Percentiles rank a stretch among this genome's conserved stretches.
Conservation (phyloP, 2,888 invertebrate species). For the Eumerus sabulonum region DNA sequence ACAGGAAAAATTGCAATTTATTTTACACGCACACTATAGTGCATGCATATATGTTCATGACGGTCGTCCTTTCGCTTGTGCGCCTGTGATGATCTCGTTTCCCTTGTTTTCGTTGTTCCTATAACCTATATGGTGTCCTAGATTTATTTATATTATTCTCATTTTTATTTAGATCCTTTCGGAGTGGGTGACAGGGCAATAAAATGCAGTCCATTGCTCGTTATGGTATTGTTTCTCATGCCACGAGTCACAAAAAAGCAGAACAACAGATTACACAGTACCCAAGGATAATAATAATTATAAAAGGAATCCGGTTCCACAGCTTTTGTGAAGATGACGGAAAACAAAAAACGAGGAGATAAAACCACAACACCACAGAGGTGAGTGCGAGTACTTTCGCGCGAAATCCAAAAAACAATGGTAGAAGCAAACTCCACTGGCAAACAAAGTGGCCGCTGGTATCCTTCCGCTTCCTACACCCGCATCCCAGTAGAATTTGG, state of each 20-base stretch:
- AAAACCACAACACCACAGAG: slow-evolving; percentile 20
- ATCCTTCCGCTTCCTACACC: slow-evolving; percentile 25
- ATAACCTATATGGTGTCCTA: slow-evolving; percentile 67
- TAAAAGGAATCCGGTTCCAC: slow-evolving; percentile 59
- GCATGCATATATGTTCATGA: no score
- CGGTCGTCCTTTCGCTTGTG: no score
- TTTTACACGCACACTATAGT: slow-evolving; percentile 47
- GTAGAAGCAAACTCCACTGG: slow-evolving; percentile 20
- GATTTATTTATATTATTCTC: slow-evolving; percentile 45
- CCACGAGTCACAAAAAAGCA: slow-evolving; percentile 32
- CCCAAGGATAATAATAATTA: slow-evolving; percentile 66
- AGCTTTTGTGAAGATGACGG: slow-evolving; percentile 37
- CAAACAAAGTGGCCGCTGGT: slow-evolving; percentile 59
- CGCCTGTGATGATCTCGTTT: slow-evolving; percentile 2
- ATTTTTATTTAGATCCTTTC: slow-evolving; percentile 64
- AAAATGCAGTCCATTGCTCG: slow-evolving; percentile 68
- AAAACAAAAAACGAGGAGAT: slow-evolving; percentile 12
- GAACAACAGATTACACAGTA: slow-evolving; percentile 61
- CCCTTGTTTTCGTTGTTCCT: slow-evolving; percentile 10
- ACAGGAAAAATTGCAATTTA: slow-evolving; percentile 59
- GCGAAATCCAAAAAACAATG: slow-evolving; percentile 15
- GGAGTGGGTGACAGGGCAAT: slow-evolving; percentile 38
- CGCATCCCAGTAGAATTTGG: not conserved
- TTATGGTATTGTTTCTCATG: slow-evolving; percentile 59
- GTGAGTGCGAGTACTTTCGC: slow-evolving; percentile 38